phyloP scores from a whole-genome alignment of 2,888 invertebrate genomes.

The Ennomos fuscantarius region DNA sequence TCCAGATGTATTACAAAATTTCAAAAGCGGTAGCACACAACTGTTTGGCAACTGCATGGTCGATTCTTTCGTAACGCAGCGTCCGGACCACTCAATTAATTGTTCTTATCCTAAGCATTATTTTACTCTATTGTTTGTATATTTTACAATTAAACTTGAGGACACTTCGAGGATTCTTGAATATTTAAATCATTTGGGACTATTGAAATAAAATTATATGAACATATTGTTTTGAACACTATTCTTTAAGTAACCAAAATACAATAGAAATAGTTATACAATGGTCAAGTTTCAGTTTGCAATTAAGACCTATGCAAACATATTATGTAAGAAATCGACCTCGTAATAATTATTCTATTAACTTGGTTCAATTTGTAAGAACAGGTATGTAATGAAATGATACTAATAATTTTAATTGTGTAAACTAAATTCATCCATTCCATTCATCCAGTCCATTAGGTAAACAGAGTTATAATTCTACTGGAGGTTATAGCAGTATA shows the following conservation, averaged over 20 bases:
- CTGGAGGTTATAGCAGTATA: constrained; percentile 4
- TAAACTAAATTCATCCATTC: constrained; percentile 17
- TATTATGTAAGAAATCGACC: constrained; percentile 69
- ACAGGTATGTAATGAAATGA: constrained; percentile 25
- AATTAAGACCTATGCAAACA: constrained; percentile 61
- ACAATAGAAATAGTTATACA: constrained; percentile 9
- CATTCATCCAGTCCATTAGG: neutral
- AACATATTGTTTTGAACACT: constrained; percentile 28
- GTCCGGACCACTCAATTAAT: constrained; percentile 83
- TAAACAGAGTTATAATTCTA: neutral
- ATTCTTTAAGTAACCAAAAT: neutral
- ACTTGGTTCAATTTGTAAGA: constrained; percentile 43
- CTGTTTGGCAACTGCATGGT: constrained; percentile 77
- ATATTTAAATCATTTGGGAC: constrained; percentile 44
- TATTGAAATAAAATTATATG: constrained; percentile 24
- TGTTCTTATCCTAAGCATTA: constrained; percentile 70
- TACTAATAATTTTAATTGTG: constrained; percentile 10
- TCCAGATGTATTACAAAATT: constrained; percentile 82
- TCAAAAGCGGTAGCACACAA: constrained; percentile 79
- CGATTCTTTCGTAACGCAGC: constrained; percentile 80
- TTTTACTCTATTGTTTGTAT: constrained; percentile 71
- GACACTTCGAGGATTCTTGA: constrained; percentile 38
- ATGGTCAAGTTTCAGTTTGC: constrained; percentile 59
- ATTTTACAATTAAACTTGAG: constrained; percentile 29
- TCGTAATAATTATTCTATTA: constrained; percentile 58